These are phyloP conservation scores for Planococcus citri DNA, from an alignment of 1,140 invertebrate genomes.

Conservation along the genomic window DNA sequence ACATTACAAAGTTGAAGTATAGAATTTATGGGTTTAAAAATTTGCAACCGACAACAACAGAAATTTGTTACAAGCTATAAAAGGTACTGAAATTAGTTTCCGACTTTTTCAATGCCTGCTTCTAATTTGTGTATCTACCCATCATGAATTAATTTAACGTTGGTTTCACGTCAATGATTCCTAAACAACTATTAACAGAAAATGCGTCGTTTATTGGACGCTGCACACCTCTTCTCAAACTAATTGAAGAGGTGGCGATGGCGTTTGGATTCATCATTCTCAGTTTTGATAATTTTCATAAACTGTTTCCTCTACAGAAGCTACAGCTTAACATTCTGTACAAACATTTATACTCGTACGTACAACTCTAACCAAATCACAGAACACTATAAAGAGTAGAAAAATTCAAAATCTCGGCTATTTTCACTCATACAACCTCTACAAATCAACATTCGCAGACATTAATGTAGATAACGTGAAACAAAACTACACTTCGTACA, in stretches of 20 bases:
- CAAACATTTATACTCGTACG: too few species aligned
- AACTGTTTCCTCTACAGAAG: too few species aligned
- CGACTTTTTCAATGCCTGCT: neutral
- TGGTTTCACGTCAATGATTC: neutral
- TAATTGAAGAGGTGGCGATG: too few species aligned
- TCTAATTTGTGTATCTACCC: constrained; percentile 7
- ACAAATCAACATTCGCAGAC: neutral
- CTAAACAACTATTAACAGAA: neutral
- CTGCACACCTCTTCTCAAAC: too few species aligned
- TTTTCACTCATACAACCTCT: neutral
- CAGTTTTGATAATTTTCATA: too few species aligned
- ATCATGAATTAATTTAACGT: neutral
- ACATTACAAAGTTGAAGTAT: neutral
- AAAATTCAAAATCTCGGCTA: too few species aligned
- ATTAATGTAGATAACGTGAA: neutral
- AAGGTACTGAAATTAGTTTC: constrained; percentile 2
- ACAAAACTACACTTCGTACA: neutral
- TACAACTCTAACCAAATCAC: too few species aligned
- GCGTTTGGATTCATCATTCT: too few species aligned
- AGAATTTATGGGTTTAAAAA: neutral
- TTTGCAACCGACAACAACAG: neutral
- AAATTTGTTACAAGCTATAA: constrained; percentile 8
- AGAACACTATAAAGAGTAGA: too few species aligned
- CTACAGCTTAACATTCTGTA: too few species aligned
- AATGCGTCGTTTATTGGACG: too few species aligned